phyloP scores from a whole-genome alignment of 2,888 invertebrate species.

The Drosophila setosimentum region DNA sequence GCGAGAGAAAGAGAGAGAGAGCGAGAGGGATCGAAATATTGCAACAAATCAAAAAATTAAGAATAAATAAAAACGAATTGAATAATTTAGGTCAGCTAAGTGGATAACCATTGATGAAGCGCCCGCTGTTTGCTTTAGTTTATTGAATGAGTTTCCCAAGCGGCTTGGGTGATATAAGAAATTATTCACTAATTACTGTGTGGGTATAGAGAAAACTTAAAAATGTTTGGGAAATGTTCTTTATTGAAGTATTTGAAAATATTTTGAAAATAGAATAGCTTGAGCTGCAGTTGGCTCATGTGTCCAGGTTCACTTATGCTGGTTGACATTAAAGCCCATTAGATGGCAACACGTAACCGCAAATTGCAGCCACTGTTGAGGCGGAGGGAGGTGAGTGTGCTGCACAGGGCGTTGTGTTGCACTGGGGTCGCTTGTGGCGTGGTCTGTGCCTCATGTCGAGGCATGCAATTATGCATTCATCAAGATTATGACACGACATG shows the following conservation, averaged over 20 bases:
- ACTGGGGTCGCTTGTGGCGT: constrained; percentile 1
- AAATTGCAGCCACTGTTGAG: constrained; percentile 25
- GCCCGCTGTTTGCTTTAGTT: constrained; percentile 33
- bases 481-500: constrained; percentile 84
- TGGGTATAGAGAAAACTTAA: constrained; percentile 27
- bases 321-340: constrained; percentile 78
- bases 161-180: constrained; percentile 29
- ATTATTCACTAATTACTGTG: constrained; percentile 67
- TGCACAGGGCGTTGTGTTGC: constrained; percentile 6
- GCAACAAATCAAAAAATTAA: constrained; percentile 84
- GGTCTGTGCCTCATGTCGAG: constrained; percentile 51
- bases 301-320: constrained; percentile 63
- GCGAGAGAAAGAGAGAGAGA: constrained; percentile 19
- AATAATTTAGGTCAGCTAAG: constrained; percentile 83
- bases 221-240: constrained; percentile 22
- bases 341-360: constrained; percentile 49
- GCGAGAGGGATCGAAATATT: constrained; percentile 43
- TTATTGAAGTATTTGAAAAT: constrained; percentile 75
- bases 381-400: neutral
- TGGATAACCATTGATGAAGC: constrained; percentile 43
- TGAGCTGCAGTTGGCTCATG: neutral
- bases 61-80: constrained; percentile 84
- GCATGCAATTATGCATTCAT: constrained; percentile 84
- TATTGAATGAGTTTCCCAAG: constrained; percentile 32
- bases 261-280: constrained; percentile 64